phyloP scores from a whole-genome alignment of 1,140 invertebrate genomes.

The Harpegnathos saltator region DNA sequence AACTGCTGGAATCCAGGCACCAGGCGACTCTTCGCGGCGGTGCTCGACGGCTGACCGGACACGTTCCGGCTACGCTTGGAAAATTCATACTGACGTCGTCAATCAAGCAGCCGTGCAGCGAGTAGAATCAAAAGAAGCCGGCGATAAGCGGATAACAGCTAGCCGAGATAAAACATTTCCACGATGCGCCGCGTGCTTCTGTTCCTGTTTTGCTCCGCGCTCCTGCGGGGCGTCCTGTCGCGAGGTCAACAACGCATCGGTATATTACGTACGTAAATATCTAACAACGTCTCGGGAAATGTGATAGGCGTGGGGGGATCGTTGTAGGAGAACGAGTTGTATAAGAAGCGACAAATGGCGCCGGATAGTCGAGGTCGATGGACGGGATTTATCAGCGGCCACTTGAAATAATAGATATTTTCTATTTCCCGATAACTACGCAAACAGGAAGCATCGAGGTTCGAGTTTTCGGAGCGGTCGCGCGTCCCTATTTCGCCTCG shows the following conservation, averaged over 20 bases:
- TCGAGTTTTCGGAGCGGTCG: not conserved
- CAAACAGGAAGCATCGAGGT: too few species aligned
- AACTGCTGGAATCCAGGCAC: slow-evolving; percentile 60
- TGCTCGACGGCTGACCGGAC: slow-evolving; percentile 55
- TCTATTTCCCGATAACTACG: not conserved
- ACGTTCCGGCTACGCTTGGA: slow-evolving; percentile 55
- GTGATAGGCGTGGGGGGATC: not conserved
- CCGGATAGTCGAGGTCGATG: not conserved
- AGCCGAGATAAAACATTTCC: too few species aligned
- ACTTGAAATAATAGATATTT: not conserved
- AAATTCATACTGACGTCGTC: slow-evolving; percentile 66
- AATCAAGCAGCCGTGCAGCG: too few species aligned
- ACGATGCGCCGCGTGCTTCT: slow-evolving; percentile 31
- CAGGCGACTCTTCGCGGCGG: slow-evolving; percentile 27
- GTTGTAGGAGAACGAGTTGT: too few species aligned
- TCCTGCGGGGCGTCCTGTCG: not conserved
- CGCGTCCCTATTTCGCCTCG: not conserved
- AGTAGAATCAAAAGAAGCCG: too few species aligned
- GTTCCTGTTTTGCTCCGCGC: slow-evolving; percentile 38
- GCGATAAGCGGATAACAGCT: too few species aligned
- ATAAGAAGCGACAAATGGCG: not conserved
- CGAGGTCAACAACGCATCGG: slow-evolving; percentile 6
- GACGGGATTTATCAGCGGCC: not conserved
- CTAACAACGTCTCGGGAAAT: not conserved
- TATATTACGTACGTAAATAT: slow-evolving; percentile 29